Evolutionary conservation across 2,888 invertebrate species (phyloP).

Genomic region (Pemphredon lugubris): DNA sequence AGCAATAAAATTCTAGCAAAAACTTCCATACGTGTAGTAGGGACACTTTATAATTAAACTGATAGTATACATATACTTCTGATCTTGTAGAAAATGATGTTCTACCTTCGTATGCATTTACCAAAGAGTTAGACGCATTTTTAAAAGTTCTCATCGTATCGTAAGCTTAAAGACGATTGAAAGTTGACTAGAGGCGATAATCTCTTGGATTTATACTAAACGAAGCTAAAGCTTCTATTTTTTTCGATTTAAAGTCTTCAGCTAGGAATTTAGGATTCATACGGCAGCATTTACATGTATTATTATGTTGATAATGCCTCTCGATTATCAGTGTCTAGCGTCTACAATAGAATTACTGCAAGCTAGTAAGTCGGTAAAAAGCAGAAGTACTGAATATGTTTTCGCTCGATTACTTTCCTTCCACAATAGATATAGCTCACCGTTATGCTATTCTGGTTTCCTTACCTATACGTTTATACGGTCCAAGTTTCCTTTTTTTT

Average conservation of each 20-base stretch:
- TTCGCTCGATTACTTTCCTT: slow-evolving; percentile 24
- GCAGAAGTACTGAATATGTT: slow-evolving; percentile 45
- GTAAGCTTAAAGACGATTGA: slow-evolving; percentile 55
- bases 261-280: slow-evolving; percentile 47
- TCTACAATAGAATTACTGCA: slow-evolving; percentile 41
- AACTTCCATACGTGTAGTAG: slow-evolving; percentile 35
- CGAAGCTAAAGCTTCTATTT: slow-evolving; percentile 47
- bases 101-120: slow-evolving; percentile 28
- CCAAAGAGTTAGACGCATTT: slow-evolving; percentile 25
- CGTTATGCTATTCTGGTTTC: slow-evolving; percentile 8
- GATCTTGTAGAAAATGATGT: slow-evolving; percentile 50
- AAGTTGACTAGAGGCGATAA: slow-evolving; percentile 64
- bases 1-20: slow-evolving; percentile 53
- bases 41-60: slow-evolving; percentile 23
- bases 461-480: slow-evolving; percentile 13
- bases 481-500: slow-evolving; percentile 6
- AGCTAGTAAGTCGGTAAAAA: slow-evolving; percentile 53
- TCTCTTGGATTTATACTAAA: slow-evolving; percentile 52
- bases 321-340: slow-evolving; percentile 34
- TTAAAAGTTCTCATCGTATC: slow-evolving; percentile 23
- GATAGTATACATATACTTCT: slow-evolving; percentile 8
- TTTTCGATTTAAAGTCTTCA: slow-evolving; percentile 42
- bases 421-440: slow-evolving; percentile 15
- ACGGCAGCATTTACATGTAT: slow-evolving; percentile 53
- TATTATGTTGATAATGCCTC: slow-evolving; percentile 43